Base-by-base conservation (phyloP, 2,888 invertebrate species). In the Tuberolachnus salignus region DNA sequence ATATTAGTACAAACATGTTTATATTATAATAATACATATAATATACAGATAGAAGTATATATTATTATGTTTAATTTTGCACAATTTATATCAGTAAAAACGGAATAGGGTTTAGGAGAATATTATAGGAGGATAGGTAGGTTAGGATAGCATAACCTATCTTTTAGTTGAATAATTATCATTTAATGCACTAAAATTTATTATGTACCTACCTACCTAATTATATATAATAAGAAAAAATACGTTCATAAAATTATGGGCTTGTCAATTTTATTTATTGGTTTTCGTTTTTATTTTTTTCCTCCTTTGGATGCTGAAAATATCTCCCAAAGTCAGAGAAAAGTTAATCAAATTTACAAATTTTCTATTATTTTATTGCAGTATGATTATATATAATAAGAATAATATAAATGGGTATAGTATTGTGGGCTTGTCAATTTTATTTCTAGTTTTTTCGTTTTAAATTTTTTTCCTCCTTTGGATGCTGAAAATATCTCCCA, bases 121-220 rank as follows among this genome's bases (percentile, higher is more conserved):
- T 9, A 63, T 42, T 42, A 44, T n/a, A 51, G 55, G 21, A 26
- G 34, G 42, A n/a, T 23, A 23, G 44, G 42, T 8, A n/a, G n/a
- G n/a, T n/a, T n/a, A n/a, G n/a, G n/a, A n/a, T n/a, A n/a, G n/a
- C n/a, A n/a, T 63, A 53, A 74, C 34, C 6, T 34, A 34, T 34
- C 6, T 34, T 34, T 34, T 74, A 74, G 73, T 64, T 63, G 21
- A 72, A 74, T 63, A 21, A 64, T 44, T 74, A 74, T 42, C 63
- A 74, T 51, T 53, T 66, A 74, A 75, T 67, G 75, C 75, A 75
- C 75, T 75, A n/a, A 19, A 67, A 49, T 57, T 57, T 57, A 67
- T 67, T 46, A n/a, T n/a, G n/a, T n/a, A n/a, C n/a, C n/a, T n/a
- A n/a, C n/a, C n/a, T n/a, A n/a, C 51, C 23, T 64, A 66, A 21